These are phyloP conservation scores for Lamproptera curius DNA, from an alignment of 2,888 invertebrate genomes.

Conservation along the genomic window DNA sequence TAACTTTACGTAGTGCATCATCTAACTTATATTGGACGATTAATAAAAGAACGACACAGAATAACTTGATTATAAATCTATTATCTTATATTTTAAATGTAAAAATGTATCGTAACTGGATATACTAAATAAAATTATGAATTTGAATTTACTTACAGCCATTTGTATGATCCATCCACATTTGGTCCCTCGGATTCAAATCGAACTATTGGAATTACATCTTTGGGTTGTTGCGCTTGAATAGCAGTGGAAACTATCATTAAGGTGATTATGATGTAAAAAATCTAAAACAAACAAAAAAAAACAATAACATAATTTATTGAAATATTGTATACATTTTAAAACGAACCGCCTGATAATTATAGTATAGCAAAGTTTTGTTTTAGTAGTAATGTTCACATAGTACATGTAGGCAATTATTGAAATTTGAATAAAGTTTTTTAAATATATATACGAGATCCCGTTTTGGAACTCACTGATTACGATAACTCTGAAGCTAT, in stretches of 20 bases:
- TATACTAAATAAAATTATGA: not conserved
- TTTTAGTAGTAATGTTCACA: not conserved
- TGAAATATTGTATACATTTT: not conserved
- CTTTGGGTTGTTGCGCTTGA: constrained; percentile 38
- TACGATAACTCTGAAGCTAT: no score
- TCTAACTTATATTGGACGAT: no score
- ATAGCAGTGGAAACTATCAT: constrained; percentile 36
- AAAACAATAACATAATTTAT: constrained; percentile 2
- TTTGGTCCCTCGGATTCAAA: constrained; percentile 81
- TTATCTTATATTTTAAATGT: no score
- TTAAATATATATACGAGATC: no score
- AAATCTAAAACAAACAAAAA: constrained; percentile 42
- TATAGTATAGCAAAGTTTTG: constrained; percentile 2
- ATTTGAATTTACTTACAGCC: constrained; percentile 58
- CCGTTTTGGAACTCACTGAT: no score
- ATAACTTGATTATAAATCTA: no score
- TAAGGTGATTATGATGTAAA: constrained; percentile 39
- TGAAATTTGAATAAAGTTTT: no score
- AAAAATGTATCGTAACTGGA: no score
- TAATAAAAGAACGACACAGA: no score
- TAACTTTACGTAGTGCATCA: no score
- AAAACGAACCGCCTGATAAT: constrained; percentile 1
- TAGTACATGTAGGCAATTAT: no score
- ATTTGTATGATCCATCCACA: constrained; percentile 80
- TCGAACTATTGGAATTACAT: constrained; percentile 78